Evolutionary conservation across 64 coral and sea anemone genomes (phyloP).

Genomic region (Pachyseris speciosa): DNA sequence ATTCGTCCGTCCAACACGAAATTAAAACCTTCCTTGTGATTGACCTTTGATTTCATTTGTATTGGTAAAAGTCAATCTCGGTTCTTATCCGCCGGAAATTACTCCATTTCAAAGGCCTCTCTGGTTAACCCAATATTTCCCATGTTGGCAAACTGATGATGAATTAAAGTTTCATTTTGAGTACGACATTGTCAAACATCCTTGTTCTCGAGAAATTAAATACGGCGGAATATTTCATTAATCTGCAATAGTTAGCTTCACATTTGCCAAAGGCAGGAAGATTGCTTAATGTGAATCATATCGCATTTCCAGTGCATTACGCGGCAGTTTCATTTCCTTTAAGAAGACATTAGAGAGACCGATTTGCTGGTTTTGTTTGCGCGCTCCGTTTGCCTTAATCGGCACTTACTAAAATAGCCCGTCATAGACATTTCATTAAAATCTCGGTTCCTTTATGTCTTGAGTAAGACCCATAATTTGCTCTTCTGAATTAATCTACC

Average conservation of each 20-base stretch:
- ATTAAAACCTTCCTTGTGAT: slow-evolving; percentile 58
- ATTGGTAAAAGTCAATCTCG: slow-evolving; percentile 48
- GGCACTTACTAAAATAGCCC: not conserved
- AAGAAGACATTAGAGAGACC: not conserved
- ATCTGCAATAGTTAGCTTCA: slow-evolving; percentile 6
- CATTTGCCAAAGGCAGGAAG: slow-evolving; percentile 1
- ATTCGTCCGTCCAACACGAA: slow-evolving; percentile 12
- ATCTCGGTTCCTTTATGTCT: not conserved
- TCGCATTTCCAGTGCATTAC: slow-evolving; percentile 1
- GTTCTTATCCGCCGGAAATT: slow-evolving; percentile 64
- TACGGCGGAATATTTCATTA: not conserved
- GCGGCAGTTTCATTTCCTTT: not conserved
- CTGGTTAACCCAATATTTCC: slow-evolving; percentile 28
- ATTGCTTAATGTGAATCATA: slow-evolving; percentile 37
- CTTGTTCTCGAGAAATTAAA: slow-evolving; percentile 31
- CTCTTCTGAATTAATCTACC: not conserved
- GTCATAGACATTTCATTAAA: not conserved
- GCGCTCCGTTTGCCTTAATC: not conserved
- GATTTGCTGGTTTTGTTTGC: not conserved
- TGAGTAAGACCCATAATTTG: not conserved
- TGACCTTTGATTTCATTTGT: slow-evolving; percentile 35
- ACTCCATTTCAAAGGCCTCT: not conserved
- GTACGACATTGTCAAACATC: not conserved
- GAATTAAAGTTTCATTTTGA: slow-evolving; percentile 49
- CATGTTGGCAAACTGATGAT: slow-evolving; percentile 2